Conservation (phyloP, 2,113 vertebrate genomes). For the Ochotona curzoniae region DNA sequence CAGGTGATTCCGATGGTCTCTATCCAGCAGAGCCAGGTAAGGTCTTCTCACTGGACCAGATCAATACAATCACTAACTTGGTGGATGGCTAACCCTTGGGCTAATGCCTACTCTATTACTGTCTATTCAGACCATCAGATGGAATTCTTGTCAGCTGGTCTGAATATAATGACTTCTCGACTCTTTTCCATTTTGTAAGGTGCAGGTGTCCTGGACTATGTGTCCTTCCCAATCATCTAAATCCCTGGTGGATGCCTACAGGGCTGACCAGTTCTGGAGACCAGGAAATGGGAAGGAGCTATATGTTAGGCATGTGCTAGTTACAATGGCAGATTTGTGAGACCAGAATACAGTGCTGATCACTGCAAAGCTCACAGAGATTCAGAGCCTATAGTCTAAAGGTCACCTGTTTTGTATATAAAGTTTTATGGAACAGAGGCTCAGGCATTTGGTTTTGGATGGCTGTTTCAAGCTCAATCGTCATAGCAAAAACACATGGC, state of each 20-base stretch:
- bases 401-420: neutral
- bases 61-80: neutral
- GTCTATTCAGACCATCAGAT: neutral
- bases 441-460: neutral
- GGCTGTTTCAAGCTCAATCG: neutral
- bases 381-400: neutral
- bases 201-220: neutral
- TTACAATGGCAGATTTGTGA: neutral
- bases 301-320: neutral
- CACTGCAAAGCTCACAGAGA: neutral
- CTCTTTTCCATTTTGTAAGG: neutral
- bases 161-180: constrained; percentile 3
- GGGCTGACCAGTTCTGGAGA: neutral
- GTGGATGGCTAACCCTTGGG: neutral
- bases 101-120: constrained; percentile 8
- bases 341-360: neutral
- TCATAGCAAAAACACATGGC: neutral
- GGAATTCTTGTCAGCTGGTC: neutral
- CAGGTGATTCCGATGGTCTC: neutral
- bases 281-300: neutral
- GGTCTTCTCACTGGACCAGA: neutral
- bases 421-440: neutral
- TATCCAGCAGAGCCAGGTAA: neutral
- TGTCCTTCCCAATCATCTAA: neutral
- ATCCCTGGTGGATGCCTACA: neutral